Evolutionary conservation across 2,797 vertebrate genomes (phyloP).

Genomic region (Rhadinocentrus ornatus): DNA sequence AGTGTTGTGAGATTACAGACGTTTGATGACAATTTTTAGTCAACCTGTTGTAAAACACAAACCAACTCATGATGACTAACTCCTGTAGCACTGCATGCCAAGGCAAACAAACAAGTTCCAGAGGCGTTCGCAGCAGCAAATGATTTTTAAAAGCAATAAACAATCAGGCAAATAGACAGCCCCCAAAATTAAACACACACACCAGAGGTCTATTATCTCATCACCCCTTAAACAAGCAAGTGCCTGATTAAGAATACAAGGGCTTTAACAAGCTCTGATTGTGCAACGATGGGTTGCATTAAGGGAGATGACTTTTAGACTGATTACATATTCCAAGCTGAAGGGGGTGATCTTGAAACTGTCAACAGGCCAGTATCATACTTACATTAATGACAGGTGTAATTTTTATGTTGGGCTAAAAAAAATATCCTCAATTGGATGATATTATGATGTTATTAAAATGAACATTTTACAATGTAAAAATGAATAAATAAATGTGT

Average conservation of each 20-base stretch:
- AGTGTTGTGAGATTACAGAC: slow-evolving; percentile 18
- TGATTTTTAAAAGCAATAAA: slow-evolving; percentile 74
- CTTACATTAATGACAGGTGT: slow-evolving; percentile 32
- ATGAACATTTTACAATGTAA: background rate
- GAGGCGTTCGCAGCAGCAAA: slow-evolving; percentile 47
- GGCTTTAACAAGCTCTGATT: slow-evolving; percentile 80
- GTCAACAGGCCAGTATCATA: slow-evolving; percentile 30
- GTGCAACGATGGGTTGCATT: slow-evolving; percentile 77
- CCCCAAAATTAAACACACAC: slow-evolving; percentile 77
- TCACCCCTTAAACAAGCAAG: slow-evolving; percentile 78
- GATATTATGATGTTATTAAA: background rate
- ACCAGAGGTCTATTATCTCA: slow-evolving; percentile 80
- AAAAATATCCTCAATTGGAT: background rate
- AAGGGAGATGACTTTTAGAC: slow-evolving; percentile 68
- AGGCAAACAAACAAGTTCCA: slow-evolving; percentile 70
- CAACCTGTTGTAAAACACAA: slow-evolving; percentile 37
- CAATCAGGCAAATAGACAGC: slow-evolving; percentile 71
- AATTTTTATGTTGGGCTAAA: background rate
- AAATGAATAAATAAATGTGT: background rate
- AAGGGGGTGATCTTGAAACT: slow-evolving; percentile 35
- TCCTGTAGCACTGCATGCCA: slow-evolving; percentile 43
- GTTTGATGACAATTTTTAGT: slow-evolving; percentile 26
- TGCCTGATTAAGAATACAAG: slow-evolving; percentile 82
- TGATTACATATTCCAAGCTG: slow-evolving; percentile 68
- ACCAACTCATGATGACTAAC: slow-evolving; percentile 50